Base-by-base conservation (phyloP, 1,140 invertebrate species). In the Atopsyche davidsoni region DNA sequence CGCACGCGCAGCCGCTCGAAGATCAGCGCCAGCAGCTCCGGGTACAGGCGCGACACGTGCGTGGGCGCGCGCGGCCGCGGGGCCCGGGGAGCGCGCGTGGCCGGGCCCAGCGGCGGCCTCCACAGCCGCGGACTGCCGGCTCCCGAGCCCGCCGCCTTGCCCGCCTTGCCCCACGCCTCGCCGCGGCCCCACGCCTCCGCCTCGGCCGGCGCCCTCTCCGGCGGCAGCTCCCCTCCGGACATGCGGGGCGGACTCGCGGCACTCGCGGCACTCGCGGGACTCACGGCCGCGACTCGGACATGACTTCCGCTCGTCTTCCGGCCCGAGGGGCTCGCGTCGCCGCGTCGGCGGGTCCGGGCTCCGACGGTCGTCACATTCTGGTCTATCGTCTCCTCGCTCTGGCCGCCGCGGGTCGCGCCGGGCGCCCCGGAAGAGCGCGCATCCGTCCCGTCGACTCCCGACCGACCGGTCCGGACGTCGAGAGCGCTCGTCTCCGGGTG, bases 1-100 rank as follows among this genome's bases (percentile, higher is more conserved):
- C 83, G 73, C 3, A 95, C 89, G 9, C 90, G 85, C 58, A 96
- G 74, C 67, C 92, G 85, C 58, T 87, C 81, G 66, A 97, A 96
- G 61, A 97, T 95, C 53, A 93, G 79, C 16, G 91, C 87, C 21
- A 97, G 70, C 46, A 96, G 82, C 66, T 96, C 92, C 2, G 93
- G 92, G 70, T 95, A 96, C 11, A 96, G 75, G 61, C 85, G 81
- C 11, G 87, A 88, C 53, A 95, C 87, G 70, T 92, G 88, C 36
- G 86, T 87, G 51, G 79, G 80, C 54, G 65, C 65, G 52, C 62
- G 64, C 53, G 34, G 60, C 82, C 58, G 76, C 64, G 58, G 70
- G 71, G 46, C 69, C 77, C 60, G 79, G 75, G 68, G 75, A 70
- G 43, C 67, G 63, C 53, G 62, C 51, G 51, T 62, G 59, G 58